Conservation (phyloP, 2,888 invertebrate genomes). For the Drosophila kanekoi region DNA sequence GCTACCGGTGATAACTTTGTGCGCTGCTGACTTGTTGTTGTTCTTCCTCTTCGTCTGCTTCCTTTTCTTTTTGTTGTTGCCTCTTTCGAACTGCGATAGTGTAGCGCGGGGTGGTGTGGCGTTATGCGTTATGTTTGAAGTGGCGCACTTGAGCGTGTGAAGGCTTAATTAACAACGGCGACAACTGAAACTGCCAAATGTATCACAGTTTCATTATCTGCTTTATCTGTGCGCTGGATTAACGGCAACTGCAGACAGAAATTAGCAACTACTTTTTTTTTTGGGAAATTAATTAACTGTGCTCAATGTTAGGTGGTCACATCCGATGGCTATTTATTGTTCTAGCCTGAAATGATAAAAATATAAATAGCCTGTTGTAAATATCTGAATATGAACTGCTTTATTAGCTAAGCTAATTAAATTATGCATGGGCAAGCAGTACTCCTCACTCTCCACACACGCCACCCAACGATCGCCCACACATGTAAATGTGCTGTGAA, state of each 20-base stretch:
- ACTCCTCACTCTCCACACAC: background rate
- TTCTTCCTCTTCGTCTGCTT: conserved; percentile 16
- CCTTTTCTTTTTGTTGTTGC: conserved; percentile 26
- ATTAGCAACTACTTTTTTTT: conserved; percentile 40
- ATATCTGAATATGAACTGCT: conserved; percentile 31
- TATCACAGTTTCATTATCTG: conserved; percentile 76
- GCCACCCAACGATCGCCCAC: conserved; percentile 11
- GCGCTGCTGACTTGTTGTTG: conserved; percentile 19
- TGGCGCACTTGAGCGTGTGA: conserved; percentile 72
- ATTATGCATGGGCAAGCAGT: conserved; percentile 33
- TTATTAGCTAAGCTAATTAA: conserved; percentile 55
- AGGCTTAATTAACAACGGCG: conserved; percentile 71
- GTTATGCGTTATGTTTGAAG: conserved; percentile 42
- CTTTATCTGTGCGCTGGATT: conserved; percentile 43
- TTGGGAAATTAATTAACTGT: conserved; percentile 34
- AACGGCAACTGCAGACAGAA: conserved; percentile 27
- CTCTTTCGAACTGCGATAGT: conserved; percentile 42
- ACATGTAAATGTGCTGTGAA: conserved; percentile 18
- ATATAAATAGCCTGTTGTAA: conserved; percentile 38
- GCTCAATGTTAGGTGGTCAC: conserved; percentile 23
- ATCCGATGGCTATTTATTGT: conserved; percentile 34
- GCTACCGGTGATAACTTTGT: conserved; percentile 40
- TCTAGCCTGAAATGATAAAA: conserved; percentile 42
- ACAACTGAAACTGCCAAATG: conserved; percentile 46
- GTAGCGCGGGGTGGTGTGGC: conserved; percentile 5